Conservation (phyloP, 2,797 vertebrate genomes). For the Periophthalmus magnuspinnatus region DNA sequence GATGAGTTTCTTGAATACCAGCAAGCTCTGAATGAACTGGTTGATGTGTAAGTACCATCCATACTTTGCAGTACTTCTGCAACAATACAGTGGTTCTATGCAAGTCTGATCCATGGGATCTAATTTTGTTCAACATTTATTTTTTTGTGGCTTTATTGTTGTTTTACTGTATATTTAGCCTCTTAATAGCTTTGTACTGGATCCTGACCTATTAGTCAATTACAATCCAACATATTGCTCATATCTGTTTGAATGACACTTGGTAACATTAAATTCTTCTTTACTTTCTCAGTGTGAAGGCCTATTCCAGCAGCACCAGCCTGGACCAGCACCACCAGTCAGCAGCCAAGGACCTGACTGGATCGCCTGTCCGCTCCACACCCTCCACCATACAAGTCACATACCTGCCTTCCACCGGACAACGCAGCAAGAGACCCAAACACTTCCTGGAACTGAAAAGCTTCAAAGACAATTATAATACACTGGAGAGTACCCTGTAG, state of each 20-base stretch:
- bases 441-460: constrained; percentile 97
- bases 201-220: too few relatives aligned
- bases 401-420: constrained; percentile 91
- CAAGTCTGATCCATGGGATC: neutral
- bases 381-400: constrained; percentile 97
- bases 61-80: neutral
- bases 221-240: neutral
- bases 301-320: constrained; percentile 79
- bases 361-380: constrained; percentile 77
- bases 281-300: constrained; percentile 81
- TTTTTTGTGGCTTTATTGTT: neutral
- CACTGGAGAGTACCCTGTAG: constrained; percentile 93
- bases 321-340: constrained; percentile 92
- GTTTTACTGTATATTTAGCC: neutral
- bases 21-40: constrained; percentile 86
- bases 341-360: constrained; percentile 91
- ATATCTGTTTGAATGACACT: neutral
- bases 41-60: constrained; percentile 82
- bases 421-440: constrained; percentile 97
- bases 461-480: constrained; percentile 99
- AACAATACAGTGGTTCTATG: neutral
- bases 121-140: neutral
- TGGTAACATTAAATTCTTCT: neutral
- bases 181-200: neutral
- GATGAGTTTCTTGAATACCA: constrained; percentile 87